These are phyloP conservation scores for Chymomyza caudatula DNA, from an alignment of 2,888 invertebrate genomes.

Conservation along the genomic window DNA sequence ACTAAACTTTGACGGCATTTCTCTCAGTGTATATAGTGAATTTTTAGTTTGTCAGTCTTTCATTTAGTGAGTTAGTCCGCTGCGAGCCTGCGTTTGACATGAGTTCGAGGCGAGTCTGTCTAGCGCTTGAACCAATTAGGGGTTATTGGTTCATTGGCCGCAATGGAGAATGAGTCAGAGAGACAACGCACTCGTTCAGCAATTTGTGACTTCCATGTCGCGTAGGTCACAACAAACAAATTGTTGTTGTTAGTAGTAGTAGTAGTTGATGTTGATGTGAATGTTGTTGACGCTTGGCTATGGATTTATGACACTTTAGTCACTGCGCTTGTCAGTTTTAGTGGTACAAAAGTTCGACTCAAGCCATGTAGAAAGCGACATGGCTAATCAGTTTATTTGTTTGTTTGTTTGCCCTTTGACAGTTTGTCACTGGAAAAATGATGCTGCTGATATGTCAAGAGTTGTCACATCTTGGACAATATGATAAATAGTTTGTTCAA, in stretches of 20 bases:
- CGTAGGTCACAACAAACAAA: constrained; percentile 68
- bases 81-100: constrained; percentile 63
- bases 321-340: constrained; percentile 67
- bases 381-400: neutral
- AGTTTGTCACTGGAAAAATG: neutral
- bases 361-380: neutral
- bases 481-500: neutral
- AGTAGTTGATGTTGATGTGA: neutral
- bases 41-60: neutral
- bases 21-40: neutral
- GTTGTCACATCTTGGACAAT: neutral
- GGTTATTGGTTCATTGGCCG: constrained; percentile 61
- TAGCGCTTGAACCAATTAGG: constrained; percentile 36
- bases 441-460: neutral
- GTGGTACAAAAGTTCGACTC: constrained; percentile 55
- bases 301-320: constrained; percentile 72
- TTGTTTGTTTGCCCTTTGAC: neutral
- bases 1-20: neutral
- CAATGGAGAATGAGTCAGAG: constrained; percentile 15
- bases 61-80: neutral
- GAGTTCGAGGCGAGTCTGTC: constrained; percentile 43
- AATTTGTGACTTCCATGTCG: constrained; percentile 55
- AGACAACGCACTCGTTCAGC: constrained; percentile 11
- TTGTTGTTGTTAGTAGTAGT: constrained; percentile 37
- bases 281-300: constrained; percentile 70